Evolutionary conservation across 2,797 vertebrate species (phyloP), one percentile per base, ranked within the genome.

Genomic region (Megalops cyprinoides): DNA sequence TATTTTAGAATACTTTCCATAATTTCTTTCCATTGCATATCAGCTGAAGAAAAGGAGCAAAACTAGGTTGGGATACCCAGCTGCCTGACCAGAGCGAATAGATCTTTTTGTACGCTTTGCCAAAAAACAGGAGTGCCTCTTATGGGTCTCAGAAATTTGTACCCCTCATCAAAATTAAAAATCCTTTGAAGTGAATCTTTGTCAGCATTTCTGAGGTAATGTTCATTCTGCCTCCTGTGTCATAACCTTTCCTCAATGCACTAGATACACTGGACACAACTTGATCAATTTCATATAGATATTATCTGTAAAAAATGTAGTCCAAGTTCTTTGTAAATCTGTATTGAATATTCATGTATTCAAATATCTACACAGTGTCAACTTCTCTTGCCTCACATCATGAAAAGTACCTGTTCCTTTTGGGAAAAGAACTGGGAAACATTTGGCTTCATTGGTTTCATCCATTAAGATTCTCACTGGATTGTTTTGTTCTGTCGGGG

Each of bases 21-120:
- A 34, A 83, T 65, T 67, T 83, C 82, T 10, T 77, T 23, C 82
- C 82, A 83, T 48, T 82, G 39, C 37, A 83, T 20, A 44, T 83
- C 78, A 28, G 82, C 82, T 14, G 71, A 82, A 18, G 20, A 31
- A 39, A 82, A 82, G 2, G 55, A 74, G 23, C 18, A 15, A 71
- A 82, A 77, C 3, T 15, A 82, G 1, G 62, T 77, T 7, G 80
- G 75, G 8, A 77, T 69, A 18, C 56, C 25, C 0, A 82, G 62
- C 49, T 82, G 75, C 71, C 74, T 55, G 1, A 77, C 28, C 60
- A 78, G 55, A 6, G 75, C 60, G 73, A 77, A 82, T 0, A 82
- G 6, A 31, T 82, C 74, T 74, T 78, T 82, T 44, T 82, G 76
- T 44, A 28, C 65, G 18, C 20, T 39, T 44, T 58, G 51, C 69